Evolutionary conservation across 2,888 invertebrate genomes (phyloP), one percentile per base, ranked within the genome.

Genomic region (Stratiomys singularior): DNA sequence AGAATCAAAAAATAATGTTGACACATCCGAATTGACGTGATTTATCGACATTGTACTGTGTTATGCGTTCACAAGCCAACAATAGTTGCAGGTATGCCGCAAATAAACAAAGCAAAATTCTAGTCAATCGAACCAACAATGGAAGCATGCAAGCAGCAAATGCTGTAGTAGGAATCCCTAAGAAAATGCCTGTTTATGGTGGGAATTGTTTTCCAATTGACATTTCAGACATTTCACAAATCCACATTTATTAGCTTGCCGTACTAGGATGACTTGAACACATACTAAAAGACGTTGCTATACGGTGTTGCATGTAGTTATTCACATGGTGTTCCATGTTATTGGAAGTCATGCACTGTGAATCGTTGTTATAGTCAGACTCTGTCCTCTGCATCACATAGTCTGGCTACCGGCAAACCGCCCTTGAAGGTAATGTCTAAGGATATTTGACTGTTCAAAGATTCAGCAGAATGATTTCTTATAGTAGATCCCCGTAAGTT

Each of bases 201-300:
- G 28, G 58, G 60, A 74, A 74, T 74, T 52, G 74, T 74, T 74
- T 74, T 74, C 74, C 74, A 74, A 74, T 74, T 74, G 74, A 74
- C 74, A 74, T 74, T 74, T 74, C 25, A 74, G 74, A 58, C 58
- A 60, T 74, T 58, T 21, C 74, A 30, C 21, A 60, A 58, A 74
- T 58, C 37, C 58, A 23, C 74, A 30, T 60, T 37, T 21, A 60
- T 74, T 74, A 60, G 21, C 60, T 23, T 37, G 74, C 56, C 37
- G 25, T 27, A 11, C 18, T 37, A 23, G 52, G 74, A 74, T 74
- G 60, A 69, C 69, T 15, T 18, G 44, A 37, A n/a, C 56, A 37
- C 13, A 44, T 56, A 28, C 56, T 71, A 63, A 7, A 15, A 2
- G 0, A 3, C 37, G 37, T 37, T 37, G 37, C 3, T 37, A 37